Evolutionary conservation across 2,113 vertebrate species (phyloP), one percentile per base, ranked within the genome.

Genomic region (Sula dactylatra): DNA sequence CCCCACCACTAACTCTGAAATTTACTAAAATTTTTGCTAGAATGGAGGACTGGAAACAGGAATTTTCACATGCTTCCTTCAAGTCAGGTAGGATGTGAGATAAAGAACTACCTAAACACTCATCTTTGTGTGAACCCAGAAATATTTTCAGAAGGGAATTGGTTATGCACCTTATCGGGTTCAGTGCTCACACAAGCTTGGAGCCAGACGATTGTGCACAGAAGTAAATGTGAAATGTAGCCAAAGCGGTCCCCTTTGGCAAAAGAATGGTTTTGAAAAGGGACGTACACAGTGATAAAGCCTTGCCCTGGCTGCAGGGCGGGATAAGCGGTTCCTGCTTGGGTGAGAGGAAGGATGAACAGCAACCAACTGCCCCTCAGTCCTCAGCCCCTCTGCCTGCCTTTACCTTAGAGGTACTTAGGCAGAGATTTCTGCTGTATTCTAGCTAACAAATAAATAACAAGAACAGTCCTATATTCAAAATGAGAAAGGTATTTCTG

Each of bases 111-210:
- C 54, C 56, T 67, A 9, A 82, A 79, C 36, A 50, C 16, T 36
- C 40, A 36, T 44, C 77, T 58, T 59, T 38, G 25, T 1, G 1
- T 34, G 17, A 84, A 65, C 25, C 31, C 8, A 36, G 4, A 36
- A 79, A 21, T 34, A 6, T 76, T 72, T 83, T 69, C 77, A 80
- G 49, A 78, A 69, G 21, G 25, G 55, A 62, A 73, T 14, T 40
- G 40, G 24, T 79, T 85, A 31, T 24, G 52, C 1, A 2, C 31
- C 12, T 71, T 64, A 47, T 6, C 0, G 0, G 11, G 20, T 22
- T 40, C 2, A 2, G 10, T 27, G 52, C 36, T 79, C 5, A 1
- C 40, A 40, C 26, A 52, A 29, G 56, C 29, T n/a, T 58, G 50
- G 49, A 69, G 36, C 9, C 13, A 21, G 93, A 49, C 2, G 8